A percentile compares a stretch with the other conserved stretches of the same genome.
Conservation (phyloP, 2,888 invertebrate species). For the Epistrophella euchroma region DNA sequence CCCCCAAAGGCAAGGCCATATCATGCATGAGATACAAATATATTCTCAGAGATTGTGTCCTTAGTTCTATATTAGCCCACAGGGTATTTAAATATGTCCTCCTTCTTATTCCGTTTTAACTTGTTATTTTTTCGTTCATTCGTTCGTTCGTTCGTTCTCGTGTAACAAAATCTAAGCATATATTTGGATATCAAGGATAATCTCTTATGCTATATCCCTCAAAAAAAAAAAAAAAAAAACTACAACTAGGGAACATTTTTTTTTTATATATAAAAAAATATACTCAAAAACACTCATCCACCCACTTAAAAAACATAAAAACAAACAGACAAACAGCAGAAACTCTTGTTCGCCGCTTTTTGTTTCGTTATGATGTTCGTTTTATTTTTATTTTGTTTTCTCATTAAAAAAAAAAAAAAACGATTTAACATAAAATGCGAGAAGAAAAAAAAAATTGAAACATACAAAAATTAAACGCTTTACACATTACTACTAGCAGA, state of each 20-base stretch:
- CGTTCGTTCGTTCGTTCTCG: conserved; percentile 7
- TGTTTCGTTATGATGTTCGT: conserved; percentile 69
- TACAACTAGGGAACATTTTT: conserved; percentile 37
- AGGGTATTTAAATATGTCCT: conserved; percentile 53
- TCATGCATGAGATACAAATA: conserved; percentile 45
- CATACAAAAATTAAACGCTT: conserved; percentile 73
- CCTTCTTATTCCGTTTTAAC: conserved; percentile 34
- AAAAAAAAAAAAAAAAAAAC: conserved; percentile 10
- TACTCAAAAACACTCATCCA: conserved; percentile 71
- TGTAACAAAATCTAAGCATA: conserved; percentile 51
- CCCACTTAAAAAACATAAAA: conserved; percentile 56
- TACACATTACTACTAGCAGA: conserved; percentile 75
- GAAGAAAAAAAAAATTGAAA: conserved; percentile 51
- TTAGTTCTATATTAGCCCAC: conserved; percentile 49
- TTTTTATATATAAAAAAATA: conserved; percentile 30
- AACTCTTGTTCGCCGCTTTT: conserved; percentile 73
- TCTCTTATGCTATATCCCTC: conserved; percentile 29
- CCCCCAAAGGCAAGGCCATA: conserved; percentile 49
- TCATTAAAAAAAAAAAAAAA: conserved; percentile 43
- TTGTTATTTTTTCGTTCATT: conserved; percentile 6
- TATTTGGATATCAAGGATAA: conserved; percentile 65
- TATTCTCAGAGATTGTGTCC: conserved; percentile 44
- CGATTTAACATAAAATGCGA: conserved; percentile 74
- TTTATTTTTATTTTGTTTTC: conserved; percentile 78
- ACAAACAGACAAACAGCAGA: conserved; percentile 72